phyloP scores from a whole-genome alignment of 1,140 invertebrate species.

The Centruroides sculpturatus region DNA sequence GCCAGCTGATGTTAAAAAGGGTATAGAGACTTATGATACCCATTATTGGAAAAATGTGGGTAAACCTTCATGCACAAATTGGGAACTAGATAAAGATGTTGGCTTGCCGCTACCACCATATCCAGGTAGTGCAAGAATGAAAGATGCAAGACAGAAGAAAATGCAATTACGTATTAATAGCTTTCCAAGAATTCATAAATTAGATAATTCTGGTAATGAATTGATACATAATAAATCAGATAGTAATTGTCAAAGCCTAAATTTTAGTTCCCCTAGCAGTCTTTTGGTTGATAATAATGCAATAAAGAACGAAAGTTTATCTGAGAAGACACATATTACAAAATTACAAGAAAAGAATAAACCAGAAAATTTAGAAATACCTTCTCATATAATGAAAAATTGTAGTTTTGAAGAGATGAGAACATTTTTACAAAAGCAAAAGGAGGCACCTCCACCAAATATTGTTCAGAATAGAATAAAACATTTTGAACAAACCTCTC shows the following conservation, averaged over 20 bases:
- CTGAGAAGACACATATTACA: no score
- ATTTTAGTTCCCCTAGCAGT: no score
- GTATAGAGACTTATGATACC: no score
- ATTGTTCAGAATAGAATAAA: conserved; percentile 38
- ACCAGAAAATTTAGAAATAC: background rate
- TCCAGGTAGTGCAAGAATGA: background rate
- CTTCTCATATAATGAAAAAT: background rate
- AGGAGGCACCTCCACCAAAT: conserved; percentile 29
- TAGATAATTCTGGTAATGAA: no score
- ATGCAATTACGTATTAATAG: background rate
- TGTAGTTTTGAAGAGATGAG: conserved; percentile 13
- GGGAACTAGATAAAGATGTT: conserved; percentile 11
- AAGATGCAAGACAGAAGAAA: background rate
- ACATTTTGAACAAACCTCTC: conserved; percentile 23
- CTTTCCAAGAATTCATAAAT: no score
- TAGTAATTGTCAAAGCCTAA: no score
- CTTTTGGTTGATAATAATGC: no score
- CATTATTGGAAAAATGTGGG: background rate
- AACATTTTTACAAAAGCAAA: conserved; percentile 3
- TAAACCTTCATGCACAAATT: background rate
- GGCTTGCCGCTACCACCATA: conserved; percentile 5
- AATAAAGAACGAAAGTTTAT: no score
- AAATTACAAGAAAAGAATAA: no score
- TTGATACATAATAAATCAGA: no score
- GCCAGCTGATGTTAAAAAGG: no score